These are phyloP conservation scores for Agrypnia vestita DNA, from an alignment of 1,140 invertebrate species.

Conservation along the genomic window DNA sequence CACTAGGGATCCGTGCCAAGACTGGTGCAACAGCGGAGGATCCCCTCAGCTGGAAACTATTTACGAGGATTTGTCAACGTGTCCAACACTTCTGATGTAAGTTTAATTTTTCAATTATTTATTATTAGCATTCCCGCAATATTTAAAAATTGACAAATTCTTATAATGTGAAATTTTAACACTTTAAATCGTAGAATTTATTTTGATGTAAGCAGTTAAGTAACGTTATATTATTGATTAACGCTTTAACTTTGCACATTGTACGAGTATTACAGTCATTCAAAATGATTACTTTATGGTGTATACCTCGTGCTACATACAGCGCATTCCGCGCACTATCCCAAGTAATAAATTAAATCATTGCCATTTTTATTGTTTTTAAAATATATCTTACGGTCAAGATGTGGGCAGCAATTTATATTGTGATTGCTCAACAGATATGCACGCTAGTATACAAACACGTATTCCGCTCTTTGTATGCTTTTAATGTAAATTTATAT, in stretches of 20 bases:
- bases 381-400: not conserved
- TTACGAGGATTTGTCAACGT: constrained; percentile 71
- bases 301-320: constrained; percentile 2
- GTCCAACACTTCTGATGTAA: constrained; percentile 56
- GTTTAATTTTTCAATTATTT: not conserved
- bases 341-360: constrained; percentile 10
- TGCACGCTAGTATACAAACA: not conserved
- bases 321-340: not conserved
- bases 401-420: constrained; percentile 21
- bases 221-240: no score
- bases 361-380: constrained; percentile 33
- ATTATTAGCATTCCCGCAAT: no score
- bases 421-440: constrained; percentile 8
- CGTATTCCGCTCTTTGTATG: not conserved
- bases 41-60: constrained; percentile 75
- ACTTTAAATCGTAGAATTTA: no score
- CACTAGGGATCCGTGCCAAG: constrained; percentile 62
- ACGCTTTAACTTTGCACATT: no score
- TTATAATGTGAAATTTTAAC: no score
- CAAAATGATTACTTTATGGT: constrained; percentile 4
- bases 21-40: constrained; percentile 65
- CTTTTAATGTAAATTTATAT: constrained; percentile 18
- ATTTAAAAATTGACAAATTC: no score
- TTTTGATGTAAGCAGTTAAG: no score
- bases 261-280: constrained; percentile 27